phyloP scores from a whole-genome alignment of 2,888 invertebrate species.

The Tetropium fuscum region DNA sequence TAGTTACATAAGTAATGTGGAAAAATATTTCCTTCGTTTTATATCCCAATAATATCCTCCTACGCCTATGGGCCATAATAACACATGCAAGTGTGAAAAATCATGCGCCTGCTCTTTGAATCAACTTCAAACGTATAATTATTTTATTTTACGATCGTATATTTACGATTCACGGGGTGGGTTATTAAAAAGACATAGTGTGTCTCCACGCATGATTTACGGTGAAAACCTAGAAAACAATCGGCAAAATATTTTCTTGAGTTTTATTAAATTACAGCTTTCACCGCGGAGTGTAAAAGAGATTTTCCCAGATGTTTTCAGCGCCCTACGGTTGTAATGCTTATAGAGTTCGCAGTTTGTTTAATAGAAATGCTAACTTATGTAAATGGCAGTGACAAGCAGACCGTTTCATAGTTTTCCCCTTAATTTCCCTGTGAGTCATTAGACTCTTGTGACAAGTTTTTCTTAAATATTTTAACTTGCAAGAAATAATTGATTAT shows the following conservation, averaged over 20 bases:
- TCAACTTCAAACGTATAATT: constrained; percentile 31
- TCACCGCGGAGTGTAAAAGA: not conserved
- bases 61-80: constrained; percentile 8
- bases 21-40: not conserved
- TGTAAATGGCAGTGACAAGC: constrained; percentile 32
- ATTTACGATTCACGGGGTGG: constrained; percentile 36
- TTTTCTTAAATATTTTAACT: no score
- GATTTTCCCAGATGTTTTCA: constrained; percentile 24
- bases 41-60: not conserved
- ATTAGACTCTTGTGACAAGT: no score
- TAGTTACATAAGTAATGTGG: no score
- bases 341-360: constrained; percentile 25
- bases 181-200: constrained; percentile 50
- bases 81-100: constrained; percentile 31
- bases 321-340: constrained; percentile 19
- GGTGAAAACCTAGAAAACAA: constrained; percentile 42
- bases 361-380: constrained; percentile 33
- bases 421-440: no score
- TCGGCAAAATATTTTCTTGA: constrained; percentile 49
- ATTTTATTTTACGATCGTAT: constrained; percentile 31
- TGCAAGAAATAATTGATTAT: no score
- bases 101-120: constrained; percentile 21
- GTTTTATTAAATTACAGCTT: constrained; percentile 46
- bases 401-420: constrained; percentile 27
- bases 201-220: constrained; percentile 47